Conservation (phyloP, 2,797 vertebrate species). For the Fundulus diaphanus region DNA sequence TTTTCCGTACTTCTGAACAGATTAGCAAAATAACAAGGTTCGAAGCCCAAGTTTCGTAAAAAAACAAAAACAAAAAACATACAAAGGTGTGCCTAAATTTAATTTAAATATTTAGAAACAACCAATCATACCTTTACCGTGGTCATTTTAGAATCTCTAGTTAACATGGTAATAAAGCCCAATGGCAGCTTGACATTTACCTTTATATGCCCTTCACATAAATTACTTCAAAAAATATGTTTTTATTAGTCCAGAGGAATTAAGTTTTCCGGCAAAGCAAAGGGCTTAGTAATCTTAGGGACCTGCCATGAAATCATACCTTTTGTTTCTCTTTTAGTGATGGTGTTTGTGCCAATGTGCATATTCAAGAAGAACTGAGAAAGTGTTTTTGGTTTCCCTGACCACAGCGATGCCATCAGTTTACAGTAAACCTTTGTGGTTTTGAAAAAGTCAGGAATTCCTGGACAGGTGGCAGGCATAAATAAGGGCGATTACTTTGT, state of each 20-base stretch:
- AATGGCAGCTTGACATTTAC: background rate
- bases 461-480: conserved; percentile 1
- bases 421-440: conserved; percentile 32
- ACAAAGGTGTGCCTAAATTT: too few species aligned
- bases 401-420: conserved; percentile 13
- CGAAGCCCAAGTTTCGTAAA: too few species aligned
- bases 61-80: too few species aligned
- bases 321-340: background rate
- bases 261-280: background rate
- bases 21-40: too few species aligned
- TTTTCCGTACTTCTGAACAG: too few species aligned
- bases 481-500: background rate
- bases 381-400: background rate
- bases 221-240: background rate
- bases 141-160: background rate
- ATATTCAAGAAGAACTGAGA: background rate
- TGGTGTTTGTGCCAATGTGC: background rate
- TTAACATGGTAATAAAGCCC: background rate
- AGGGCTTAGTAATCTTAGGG: too few species aligned
- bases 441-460: conserved; percentile 14
- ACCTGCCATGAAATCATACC: background rate
- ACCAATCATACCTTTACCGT: background rate
- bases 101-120: background rate
- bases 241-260: background rate
- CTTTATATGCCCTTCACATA: background rate